Evolutionary conservation across 1,140 invertebrate genomes (phyloP).

Genomic region (Portunus trituberculatus): DNA sequence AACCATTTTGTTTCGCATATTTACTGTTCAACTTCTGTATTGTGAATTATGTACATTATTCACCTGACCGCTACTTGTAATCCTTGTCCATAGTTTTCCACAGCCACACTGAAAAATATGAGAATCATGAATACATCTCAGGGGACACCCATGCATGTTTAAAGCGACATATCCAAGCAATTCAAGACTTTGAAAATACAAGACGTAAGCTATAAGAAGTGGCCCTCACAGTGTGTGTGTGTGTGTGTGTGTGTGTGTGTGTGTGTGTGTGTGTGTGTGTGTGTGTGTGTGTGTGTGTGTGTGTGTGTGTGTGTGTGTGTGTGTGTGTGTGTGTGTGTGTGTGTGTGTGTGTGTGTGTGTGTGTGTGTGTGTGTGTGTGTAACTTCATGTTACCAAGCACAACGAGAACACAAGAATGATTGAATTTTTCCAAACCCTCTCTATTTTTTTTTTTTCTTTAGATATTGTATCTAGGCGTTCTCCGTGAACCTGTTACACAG

Average conservation of each 20-base stretch:
- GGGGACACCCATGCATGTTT: background rate
- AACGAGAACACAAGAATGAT: background rate
- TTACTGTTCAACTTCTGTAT: background rate
- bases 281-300: background rate
- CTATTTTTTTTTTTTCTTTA: background rate
- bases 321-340: conserved; percentile 21
- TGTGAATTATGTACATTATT: background rate
- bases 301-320: background rate
- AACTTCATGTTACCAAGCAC: background rate
- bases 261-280: conserved; percentile 5
- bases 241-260: conserved; percentile 21
- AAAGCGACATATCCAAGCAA: background rate
- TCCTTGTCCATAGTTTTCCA: background rate
- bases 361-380: conserved; percentile 20
- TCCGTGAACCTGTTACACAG: background rate
- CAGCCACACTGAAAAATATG: background rate
- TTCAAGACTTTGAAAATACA: background rate
- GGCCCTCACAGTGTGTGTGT: background rate
- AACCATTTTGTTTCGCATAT: background rate
- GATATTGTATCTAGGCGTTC: background rate
- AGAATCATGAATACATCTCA: background rate
- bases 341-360: conserved; percentile 8
- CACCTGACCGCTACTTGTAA: background rate
- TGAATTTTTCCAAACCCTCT: background rate
- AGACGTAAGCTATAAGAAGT: background rate